Evolutionary conservation across 2,113 vertebrate genomes (phyloP).

Genomic region (Mellivora capensis): DNA sequence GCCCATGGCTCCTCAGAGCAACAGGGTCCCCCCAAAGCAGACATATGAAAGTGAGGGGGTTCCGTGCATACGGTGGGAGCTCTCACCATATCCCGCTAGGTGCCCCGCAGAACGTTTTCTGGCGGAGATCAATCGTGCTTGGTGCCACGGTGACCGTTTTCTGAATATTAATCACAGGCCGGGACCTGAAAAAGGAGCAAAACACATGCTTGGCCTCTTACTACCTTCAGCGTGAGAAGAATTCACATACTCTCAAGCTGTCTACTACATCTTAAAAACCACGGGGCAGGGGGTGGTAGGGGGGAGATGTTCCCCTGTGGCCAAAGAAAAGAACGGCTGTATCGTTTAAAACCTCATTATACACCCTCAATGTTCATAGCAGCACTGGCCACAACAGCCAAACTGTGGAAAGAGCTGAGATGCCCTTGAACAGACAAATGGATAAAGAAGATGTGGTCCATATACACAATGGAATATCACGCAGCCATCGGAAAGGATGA

Average conservation of each 20-base stretch:
- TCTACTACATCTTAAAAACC: not conserved
- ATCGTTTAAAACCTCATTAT: not conserved
- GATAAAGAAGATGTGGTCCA: too few species aligned
- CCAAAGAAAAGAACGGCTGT: not conserved
- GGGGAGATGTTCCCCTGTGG: accelerated
- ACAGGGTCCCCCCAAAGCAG: not conserved
- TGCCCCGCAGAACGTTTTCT: conserved; percentile 81
- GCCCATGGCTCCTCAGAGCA: not conserved
- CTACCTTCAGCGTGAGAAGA: not conserved
- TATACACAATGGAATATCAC: too few species aligned
- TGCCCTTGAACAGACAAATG: too few species aligned
- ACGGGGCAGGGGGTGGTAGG: not conserved
- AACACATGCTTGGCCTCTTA: conserved; percentile 13
- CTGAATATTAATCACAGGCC: conserved; percentile 90
- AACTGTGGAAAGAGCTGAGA: too few species aligned
- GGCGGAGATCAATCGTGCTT: conserved; percentile 83
- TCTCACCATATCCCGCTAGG: conserved; percentile 89
- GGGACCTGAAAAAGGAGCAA: conserved; percentile 83
- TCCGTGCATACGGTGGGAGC: accelerated
- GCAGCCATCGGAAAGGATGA: too few species aligned
- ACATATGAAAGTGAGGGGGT: not conserved
- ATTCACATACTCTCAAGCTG: not conserved
- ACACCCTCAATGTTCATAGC: too few species aligned
- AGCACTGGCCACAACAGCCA: too few species aligned
- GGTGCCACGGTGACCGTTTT: conserved; percentile 88